Percentiles rank a stretch among this genome's conserved stretches.
Conservation (phyloP, 2,888 invertebrate species). For the Zele albiditarsus region DNA sequence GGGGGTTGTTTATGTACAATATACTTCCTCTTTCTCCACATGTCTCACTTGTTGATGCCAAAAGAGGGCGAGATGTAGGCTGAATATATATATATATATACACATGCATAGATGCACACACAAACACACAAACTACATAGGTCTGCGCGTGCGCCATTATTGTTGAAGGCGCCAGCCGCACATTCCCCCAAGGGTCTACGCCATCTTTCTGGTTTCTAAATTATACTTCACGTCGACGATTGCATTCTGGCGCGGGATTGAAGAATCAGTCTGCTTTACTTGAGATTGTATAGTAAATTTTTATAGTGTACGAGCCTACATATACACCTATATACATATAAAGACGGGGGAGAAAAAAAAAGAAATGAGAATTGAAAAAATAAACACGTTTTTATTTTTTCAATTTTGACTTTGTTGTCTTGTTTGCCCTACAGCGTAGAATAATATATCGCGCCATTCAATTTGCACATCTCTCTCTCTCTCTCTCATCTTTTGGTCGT, state of each 20-base stretch:
- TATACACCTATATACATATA: background rate
- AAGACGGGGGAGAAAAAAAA: background rate
- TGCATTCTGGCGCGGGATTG: background rate
- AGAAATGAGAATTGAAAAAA: background rate
- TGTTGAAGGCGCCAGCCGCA: slow-evolving; percentile 40
- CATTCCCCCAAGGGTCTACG: slow-evolving; percentile 39
- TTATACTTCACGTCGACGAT: slow-evolving; percentile 18
- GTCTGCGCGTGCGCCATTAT: slow-evolving; percentile 32
- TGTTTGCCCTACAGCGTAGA: slow-evolving; percentile 42
- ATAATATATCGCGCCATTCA: slow-evolving; percentile 45
- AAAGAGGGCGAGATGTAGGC: background rate
- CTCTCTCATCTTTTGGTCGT: background rate
- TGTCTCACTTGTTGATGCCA: slow-evolving; percentile 3
- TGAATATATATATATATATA: background rate
- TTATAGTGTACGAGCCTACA: background rate
- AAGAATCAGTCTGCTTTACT: background rate
- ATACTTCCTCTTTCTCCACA: background rate
- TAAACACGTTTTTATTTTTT: slow-evolving; percentile 45
- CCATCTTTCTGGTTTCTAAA: slow-evolving; percentile 38
- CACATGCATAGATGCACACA: background rate
- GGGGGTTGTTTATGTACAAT: background rate
- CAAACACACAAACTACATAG: background rate
- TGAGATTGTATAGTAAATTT: background rate
- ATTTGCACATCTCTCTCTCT: slow-evolving; percentile 33
- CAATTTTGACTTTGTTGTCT: slow-evolving; percentile 48